Evolutionary conservation across 2,888 invertebrate genomes (phyloP), one percentile per base, ranked within the genome.

Genomic region (Leptinotarsa tumamoca): DNA sequence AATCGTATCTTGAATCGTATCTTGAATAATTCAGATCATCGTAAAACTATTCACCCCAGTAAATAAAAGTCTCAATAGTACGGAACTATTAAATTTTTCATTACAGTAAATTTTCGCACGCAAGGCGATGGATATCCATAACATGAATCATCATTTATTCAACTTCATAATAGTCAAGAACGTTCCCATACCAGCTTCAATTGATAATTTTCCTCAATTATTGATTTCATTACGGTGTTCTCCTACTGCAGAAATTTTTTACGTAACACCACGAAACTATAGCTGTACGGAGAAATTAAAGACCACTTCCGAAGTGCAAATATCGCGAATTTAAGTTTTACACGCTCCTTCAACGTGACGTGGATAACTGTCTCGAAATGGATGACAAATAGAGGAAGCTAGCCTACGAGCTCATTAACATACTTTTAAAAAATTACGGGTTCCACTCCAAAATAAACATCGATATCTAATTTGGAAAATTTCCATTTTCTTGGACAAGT

Each of bases 61-160:
- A 10, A 33, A 43, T 5, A 17, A 63, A 43, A 43, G 43, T 43
- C 43, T 33, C n/a, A 13, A 33, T 43, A 18, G 33, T 33, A 63
- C 27, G 33, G 5, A 63, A 63, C 27, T 13, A 14, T 3, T 7
- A 4, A 63, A 63, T 33, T 63, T 27, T 63, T 13, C 43, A 43
- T 14, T 10, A 14, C 13, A 0, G 4, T 14, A 58, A 23, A 23
- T 33, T 63, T 63, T 63, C 43, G 63, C 63, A 63, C 13, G 63
- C 63, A 63, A 27, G 63, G 63, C 43, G 43, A 63, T 63, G 17
- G 33, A 63, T 33, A 63, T 33, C 63, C 63, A 15, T n/a, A 33
- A 43, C n/a, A 27, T n/a, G n/a, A 63, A 27, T 63, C 63, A 27
- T 63, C 63, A 63, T n/a, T 63, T 63, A 63, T 63, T 63, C 15